These are phyloP conservation scores for Buphagus erythrorhynchus DNA, from an alignment of 2,797 vertebrate species.

Conservation along the genomic window DNA sequence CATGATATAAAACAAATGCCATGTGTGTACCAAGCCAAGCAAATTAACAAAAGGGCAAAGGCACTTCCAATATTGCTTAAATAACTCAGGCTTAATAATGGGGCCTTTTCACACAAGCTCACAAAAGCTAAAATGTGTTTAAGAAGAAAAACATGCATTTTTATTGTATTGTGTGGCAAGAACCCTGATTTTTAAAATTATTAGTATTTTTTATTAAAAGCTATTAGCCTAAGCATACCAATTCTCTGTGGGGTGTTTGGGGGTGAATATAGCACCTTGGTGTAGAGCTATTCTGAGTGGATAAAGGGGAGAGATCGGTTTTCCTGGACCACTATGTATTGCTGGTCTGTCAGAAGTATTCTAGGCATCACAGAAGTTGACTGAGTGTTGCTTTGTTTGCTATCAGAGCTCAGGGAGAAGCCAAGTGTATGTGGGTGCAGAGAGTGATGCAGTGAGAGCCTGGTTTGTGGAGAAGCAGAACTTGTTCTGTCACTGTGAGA, in stretches of 20 bases:
- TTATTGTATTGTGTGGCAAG: neutral
- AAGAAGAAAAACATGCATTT: slow-evolving; percentile 54
- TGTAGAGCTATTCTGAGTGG: neutral
- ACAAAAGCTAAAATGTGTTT: slow-evolving; percentile 42
- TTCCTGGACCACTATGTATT: neutral
- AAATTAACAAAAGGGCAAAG: slow-evolving; percentile 69
- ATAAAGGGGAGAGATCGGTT: neutral
- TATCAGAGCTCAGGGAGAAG: neutral
- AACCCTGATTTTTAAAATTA: neutral
- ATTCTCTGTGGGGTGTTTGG: neutral
- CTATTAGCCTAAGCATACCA: neutral
- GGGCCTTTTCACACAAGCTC: slow-evolving; percentile 38
- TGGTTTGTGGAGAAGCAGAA: neutral
- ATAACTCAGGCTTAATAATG: slow-evolving; percentile 61
- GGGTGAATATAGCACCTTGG: neutral
- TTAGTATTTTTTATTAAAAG: neutral
- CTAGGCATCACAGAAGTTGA: neutral
- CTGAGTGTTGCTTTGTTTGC: neutral
- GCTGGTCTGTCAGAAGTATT: neutral
- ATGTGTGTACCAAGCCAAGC: slow-evolving; percentile 60
- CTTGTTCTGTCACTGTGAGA: neutral
- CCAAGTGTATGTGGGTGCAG: neutral
- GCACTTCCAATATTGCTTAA: slow-evolving; percentile 68
- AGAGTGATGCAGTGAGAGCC: neutral
- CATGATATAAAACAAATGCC: slow-evolving; percentile 71